phyloP scores from a whole-genome alignment of 1,140 invertebrate species.

The Drosophila santomea region DNA sequence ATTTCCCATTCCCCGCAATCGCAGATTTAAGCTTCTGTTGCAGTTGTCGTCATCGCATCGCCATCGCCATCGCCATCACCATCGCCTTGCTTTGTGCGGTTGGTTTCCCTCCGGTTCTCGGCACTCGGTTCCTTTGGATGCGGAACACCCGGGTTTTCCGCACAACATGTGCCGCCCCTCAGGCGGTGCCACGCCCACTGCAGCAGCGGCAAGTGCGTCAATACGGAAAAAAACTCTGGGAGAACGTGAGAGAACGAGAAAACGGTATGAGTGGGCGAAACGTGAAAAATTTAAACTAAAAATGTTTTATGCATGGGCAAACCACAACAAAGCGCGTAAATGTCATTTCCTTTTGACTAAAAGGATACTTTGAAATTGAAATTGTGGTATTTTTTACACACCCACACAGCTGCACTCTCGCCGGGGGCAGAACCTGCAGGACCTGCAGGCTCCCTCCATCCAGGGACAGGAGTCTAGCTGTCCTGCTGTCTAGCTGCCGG shows the following conservation, averaged over 20 bases:
- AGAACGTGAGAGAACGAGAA: background rate
- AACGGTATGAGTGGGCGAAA: slow-evolving; percentile 23
- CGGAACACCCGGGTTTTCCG: slow-evolving; percentile 1
- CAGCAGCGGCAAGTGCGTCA: slow-evolving; percentile 23
- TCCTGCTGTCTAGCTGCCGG: slow-evolving; percentile 5
- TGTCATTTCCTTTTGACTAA: slow-evolving; percentile 82
- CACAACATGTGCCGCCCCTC: slow-evolving; percentile 36
- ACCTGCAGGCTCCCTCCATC: background rate
- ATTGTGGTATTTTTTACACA: slow-evolving; percentile 73
- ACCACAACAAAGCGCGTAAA: slow-evolving; percentile 83
- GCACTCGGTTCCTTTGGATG: background rate
- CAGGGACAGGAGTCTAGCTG: background rate
- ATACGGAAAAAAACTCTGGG: slow-evolving; percentile 3
- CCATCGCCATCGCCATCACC: background rate
- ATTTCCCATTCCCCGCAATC: slow-evolving; percentile 39
- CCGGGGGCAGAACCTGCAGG: slow-evolving; percentile 8
- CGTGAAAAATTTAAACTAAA: slow-evolving; percentile 70
- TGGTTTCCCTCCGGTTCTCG: background rate
- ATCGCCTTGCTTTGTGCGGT: slow-evolving; percentile 32
- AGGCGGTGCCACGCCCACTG: slow-evolving; percentile 32
- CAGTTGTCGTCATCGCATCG: slow-evolving; percentile 2
- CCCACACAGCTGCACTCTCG: slow-evolving; percentile 22
- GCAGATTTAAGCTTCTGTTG: slow-evolving; percentile 48
- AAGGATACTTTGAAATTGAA: slow-evolving; percentile 84
- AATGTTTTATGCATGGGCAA: slow-evolving; percentile 81